Evolutionary conservation across 1,140 invertebrate species (phyloP).

Genomic region (Philopotamus ludificatus): DNA sequence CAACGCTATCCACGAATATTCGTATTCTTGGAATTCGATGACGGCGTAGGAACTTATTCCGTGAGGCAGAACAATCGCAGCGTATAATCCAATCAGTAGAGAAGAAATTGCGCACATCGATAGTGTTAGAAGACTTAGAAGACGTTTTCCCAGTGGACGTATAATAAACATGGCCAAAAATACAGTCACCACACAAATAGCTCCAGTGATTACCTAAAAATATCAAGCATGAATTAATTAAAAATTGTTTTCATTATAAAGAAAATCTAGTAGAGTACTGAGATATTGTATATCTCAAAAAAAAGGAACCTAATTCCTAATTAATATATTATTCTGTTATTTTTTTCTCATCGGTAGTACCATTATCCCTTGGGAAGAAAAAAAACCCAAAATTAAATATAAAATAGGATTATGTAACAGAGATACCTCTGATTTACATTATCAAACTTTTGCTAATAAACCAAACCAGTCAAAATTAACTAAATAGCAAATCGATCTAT

Average conservation of each 20-base stretch:
- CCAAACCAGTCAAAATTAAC: too few relatives aligned
- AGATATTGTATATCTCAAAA: constrained; percentile 8
- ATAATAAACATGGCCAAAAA: constrained; percentile 53
- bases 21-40: not conserved
- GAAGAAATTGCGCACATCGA: constrained; percentile 39
- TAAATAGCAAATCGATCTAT: too few relatives aligned
- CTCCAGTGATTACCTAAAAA: constrained; percentile 51
- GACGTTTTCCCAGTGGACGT: constrained; percentile 55
- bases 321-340: constrained; percentile 2
- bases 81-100: constrained; percentile 39
- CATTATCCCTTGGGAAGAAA: too few relatives aligned
- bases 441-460: too few relatives aligned
- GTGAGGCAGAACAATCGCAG: constrained; percentile 23
- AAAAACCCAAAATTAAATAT: too few relatives aligned
- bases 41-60: constrained; percentile 17
- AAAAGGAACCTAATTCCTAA: not conserved
- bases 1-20: constrained; percentile 38
- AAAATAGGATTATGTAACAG: too few relatives aligned
- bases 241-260: too few relatives aligned
- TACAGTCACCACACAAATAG: constrained; percentile 46
- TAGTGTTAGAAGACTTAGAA: constrained; percentile 47
- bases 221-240: too few relatives aligned
- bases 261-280: too few relatives aligned
- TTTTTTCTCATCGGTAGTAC: not conserved
- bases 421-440: too few relatives aligned